phyloP scores from a whole-genome alignment of 2,888 invertebrate species.

The Eilema sororculum region DNA sequence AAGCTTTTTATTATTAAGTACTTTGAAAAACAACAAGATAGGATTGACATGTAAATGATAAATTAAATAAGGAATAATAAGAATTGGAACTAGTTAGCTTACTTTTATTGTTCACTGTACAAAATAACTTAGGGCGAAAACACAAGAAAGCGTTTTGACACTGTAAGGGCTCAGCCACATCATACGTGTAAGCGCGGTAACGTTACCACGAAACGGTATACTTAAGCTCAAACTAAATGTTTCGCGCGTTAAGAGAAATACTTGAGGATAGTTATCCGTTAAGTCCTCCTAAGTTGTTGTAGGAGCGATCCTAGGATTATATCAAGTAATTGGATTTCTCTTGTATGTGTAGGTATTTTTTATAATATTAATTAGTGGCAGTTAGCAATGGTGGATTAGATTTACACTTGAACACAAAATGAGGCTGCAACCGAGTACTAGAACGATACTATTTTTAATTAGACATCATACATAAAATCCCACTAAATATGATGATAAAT shows the following conservation, averaged over 20 bases:
- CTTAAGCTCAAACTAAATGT: background rate
- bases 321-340: background rate
- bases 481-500: no score
- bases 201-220: background rate
- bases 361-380: no score
- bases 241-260: background rate
- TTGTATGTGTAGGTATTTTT: background rate
- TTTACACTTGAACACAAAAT: no score
- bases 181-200: background rate
- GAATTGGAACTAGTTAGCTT: no score
- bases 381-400: no score
- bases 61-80: background rate
- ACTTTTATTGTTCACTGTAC: background rate
- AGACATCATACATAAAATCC: no score
- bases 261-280: background rate
- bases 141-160: background rate
- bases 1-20: background rate
- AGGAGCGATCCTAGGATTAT: background rate
- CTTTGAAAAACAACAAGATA: no score
- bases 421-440: no score
- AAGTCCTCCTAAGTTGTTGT: background rate
- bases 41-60: no score
- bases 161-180: background rate
- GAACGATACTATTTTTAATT: no score
- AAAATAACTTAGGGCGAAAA: conserved; percentile 1